A percentile compares a stretch with the other conserved stretches of the same genome.
phyloP scores from a whole-genome alignment of 2,113 vertebrate genomes.

The Dicaeum eximium region DNA sequence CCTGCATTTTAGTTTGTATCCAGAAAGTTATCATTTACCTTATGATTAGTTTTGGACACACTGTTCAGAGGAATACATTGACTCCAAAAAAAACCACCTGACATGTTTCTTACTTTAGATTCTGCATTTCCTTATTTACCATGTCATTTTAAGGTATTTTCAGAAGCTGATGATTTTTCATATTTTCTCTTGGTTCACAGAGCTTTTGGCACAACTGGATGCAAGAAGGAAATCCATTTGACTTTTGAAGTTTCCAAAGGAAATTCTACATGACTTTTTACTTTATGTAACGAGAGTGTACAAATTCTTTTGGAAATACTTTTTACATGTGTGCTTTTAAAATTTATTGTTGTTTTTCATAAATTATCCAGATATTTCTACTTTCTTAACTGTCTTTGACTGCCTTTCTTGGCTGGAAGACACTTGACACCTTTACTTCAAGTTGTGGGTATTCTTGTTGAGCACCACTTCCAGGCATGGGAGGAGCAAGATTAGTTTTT shows the following conservation, averaged over 20 bases:
- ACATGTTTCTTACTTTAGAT: neutral
- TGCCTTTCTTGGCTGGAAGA: neutral
- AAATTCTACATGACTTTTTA: neutral
- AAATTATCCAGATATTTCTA: neutral
- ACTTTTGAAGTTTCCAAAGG: neutral
- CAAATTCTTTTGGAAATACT: neutral
- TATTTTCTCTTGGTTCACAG: neutral
- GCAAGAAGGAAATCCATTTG: neutral
- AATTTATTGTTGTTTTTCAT: neutral
- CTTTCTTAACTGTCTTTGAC: neutral
- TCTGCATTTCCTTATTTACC: neutral
- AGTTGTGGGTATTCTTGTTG: neutral
- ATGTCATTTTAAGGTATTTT: neutral
- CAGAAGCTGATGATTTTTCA: neutral
- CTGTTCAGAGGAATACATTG: neutral
- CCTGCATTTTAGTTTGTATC: neutral
- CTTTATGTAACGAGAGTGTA: neutral
- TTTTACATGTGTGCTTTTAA: neutral
- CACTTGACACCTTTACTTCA: neutral
- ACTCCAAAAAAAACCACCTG: neutral
- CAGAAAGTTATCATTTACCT: neutral
- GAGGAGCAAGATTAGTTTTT: neutral
- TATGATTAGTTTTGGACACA: neutral
- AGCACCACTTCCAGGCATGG: neutral
- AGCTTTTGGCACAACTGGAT: neutral